Percentiles rank a stretch among this genome's conserved stretches.
Evolutionary conservation across 2,888 invertebrate species (phyloP).

Genomic region (Amphiduros pacificus): DNA sequence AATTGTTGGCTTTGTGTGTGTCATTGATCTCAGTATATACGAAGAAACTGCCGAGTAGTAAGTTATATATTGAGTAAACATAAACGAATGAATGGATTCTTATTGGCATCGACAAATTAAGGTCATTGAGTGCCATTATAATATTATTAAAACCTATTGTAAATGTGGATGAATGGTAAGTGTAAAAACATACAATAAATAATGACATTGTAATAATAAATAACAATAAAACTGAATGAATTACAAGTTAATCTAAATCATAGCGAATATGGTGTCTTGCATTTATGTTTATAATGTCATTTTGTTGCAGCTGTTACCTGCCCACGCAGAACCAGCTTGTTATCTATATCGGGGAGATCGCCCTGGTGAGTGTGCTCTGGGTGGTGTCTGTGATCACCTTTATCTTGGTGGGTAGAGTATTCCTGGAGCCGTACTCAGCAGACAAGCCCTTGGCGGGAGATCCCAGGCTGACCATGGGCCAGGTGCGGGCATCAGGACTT

Average conservation of each 20-base stretch:
- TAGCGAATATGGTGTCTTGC: too few relatives aligned
- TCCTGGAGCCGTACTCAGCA: conserved; percentile 3
- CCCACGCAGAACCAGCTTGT: conserved; percentile 53
- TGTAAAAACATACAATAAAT: too few relatives aligned
- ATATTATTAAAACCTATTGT: too few relatives aligned
- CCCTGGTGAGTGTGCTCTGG: conserved; percentile 7
- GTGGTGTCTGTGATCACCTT: background rate
- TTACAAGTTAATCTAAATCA: too few relatives aligned
- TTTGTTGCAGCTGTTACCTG: conserved; percentile 59
- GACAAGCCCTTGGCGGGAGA: conserved; percentile 22
- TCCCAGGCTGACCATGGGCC: conserved; percentile 28
- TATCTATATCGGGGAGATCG: conserved; percentile 60
- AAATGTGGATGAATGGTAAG: too few relatives aligned
- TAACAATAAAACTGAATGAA: too few relatives aligned
- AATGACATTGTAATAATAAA: too few relatives aligned
- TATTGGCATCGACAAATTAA: too few relatives aligned
- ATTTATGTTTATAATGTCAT: too few relatives aligned
- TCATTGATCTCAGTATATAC: conserved; percentile 37
- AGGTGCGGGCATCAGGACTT: conserved; percentile 50
- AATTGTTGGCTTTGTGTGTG: conserved; percentile 58
- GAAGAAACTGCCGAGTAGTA: background rate
- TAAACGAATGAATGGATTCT: too few relatives aligned
- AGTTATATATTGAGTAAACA: background rate
- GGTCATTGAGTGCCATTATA: too few relatives aligned
- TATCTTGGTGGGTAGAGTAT: conserved; percentile 10